A percentile compares a stretch with the other conserved stretches of the same genome.
Evolutionary conservation across 2,888 invertebrate species (phyloP).

Genomic region (Callosobruchus maculatus): DNA sequence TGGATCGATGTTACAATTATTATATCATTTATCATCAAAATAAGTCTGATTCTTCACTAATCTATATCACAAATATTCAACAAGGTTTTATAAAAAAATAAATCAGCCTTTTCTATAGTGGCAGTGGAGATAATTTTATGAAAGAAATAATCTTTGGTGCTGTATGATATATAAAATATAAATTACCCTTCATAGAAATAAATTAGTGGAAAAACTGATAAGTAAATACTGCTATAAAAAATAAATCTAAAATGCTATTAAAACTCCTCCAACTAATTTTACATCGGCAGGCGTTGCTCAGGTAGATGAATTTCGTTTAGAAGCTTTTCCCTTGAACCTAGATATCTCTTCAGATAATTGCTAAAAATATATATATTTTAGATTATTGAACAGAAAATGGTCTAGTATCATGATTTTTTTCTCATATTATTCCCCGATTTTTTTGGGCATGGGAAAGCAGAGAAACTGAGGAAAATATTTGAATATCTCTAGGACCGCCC

Average conservation of each 20-base stretch:
- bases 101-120: background rate
- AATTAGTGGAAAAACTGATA: background rate
- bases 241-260: background rate
- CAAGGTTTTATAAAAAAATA: background rate
- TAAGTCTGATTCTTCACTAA: background rate
- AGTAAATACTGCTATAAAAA: background rate
- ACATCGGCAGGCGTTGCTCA: background rate
- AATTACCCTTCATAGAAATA: background rate
- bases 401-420: too few species aligned
- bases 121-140: background rate
- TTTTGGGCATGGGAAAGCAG: too few species aligned
- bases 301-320: background rate
- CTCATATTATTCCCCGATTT: too few species aligned
- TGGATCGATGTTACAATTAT: too few species aligned
- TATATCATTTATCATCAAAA: too few species aligned
- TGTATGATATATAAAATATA: background rate
- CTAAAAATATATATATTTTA: constrained; percentile 9
- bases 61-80: background rate
- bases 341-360: constrained; percentile 12
- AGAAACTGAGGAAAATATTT: too few species aligned
- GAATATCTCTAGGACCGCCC: too few species aligned
- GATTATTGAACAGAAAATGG: too few species aligned
- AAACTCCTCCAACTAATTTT: background rate
- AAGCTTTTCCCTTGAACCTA: constrained; percentile 12
- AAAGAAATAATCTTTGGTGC: background rate